A percentile compares a stretch with the other conserved stretches of the same genome.
Conservation (phyloP, 2,888 invertebrate genomes). For the Nomada goodeniana region DNA sequence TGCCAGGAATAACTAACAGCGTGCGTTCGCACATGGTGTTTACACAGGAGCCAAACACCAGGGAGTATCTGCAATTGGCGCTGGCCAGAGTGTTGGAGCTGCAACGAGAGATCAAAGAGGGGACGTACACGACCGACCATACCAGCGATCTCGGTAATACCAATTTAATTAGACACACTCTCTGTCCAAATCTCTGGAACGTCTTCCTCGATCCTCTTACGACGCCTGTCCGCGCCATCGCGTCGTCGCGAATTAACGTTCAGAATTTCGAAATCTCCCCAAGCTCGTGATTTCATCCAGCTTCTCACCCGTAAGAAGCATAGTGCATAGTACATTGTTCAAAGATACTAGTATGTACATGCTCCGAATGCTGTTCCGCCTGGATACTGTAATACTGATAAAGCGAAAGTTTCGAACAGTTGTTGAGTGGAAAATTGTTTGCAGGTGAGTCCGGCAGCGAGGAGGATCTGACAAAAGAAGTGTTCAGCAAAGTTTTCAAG, state of each 20-base stretch:
- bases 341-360: too few relatives aligned
- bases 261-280: background rate
- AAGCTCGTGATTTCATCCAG: too few relatives aligned
- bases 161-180: slow-evolving; percentile 42
- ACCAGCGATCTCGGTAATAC: slow-evolving; percentile 76
- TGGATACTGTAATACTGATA: background rate
- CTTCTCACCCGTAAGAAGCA: too few relatives aligned
- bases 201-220: background rate
- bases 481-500: slow-evolving; percentile 79
- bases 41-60: slow-evolving; percentile 73
- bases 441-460: slow-evolving; percentile 78
- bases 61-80: slow-evolving; percentile 80
- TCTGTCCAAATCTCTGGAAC: background rate
- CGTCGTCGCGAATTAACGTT: background rate
- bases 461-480: slow-evolving; percentile 79
- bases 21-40: slow-evolving; percentile 31
- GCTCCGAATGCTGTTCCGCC: too few relatives aligned
- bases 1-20: slow-evolving; percentile 4
- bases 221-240: too few relatives aligned
- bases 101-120: slow-evolving; percentile 79
- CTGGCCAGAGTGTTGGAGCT: slow-evolving; percentile 78
- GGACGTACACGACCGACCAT: slow-evolving; percentile 68
- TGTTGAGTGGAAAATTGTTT: background rate
- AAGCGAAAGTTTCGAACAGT: background rate
- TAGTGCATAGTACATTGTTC: too few relatives aligned